Conservation (phyloP, 2,888 invertebrate genomes). For the Ligdia adustata region DNA sequence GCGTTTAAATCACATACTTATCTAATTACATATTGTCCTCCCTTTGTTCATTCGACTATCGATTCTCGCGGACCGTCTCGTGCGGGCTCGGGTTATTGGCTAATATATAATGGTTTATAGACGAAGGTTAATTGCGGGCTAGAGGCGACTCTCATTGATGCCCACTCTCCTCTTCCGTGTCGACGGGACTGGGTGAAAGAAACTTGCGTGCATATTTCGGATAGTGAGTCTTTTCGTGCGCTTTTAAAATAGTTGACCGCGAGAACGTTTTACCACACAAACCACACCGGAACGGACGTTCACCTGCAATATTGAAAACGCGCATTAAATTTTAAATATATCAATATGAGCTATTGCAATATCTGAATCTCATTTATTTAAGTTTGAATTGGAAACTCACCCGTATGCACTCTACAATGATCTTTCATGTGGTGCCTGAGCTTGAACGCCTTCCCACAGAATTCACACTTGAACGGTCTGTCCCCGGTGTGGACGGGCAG, state of each 20-base stretch:
- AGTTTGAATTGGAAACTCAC: conserved; percentile 62
- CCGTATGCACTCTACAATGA: conserved; percentile 96
- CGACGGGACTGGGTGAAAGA: conserved; percentile 93
- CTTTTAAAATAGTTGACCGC: conserved; percentile 94
- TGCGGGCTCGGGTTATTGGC: conserved; percentile 54
- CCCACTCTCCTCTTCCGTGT: conserved; percentile 92
- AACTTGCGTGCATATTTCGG: conserved; percentile 96
- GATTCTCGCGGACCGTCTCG: conserved; percentile 66
- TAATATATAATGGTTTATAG: conserved; percentile 48
- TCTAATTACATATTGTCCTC: conserved; percentile 81
- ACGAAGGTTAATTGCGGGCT: conserved; percentile 58
- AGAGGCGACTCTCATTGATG: conserved; percentile 82
- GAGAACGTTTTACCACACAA: conserved; percentile 96
- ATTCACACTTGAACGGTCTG: conserved; percentile 96
- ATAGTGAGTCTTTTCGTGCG: conserved; percentile 96
- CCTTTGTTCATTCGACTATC: conserved; percentile 74
- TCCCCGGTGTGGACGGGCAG: conserved; percentile 95
- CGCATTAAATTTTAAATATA: background rate
- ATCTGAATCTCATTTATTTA: background rate
- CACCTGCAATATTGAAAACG: conserved; percentile 79
- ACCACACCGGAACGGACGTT: conserved; percentile 94
- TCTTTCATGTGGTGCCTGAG: conserved; percentile 97
- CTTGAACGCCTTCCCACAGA: conserved; percentile 97
- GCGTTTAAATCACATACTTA: conserved; percentile 84
- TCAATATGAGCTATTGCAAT: background rate